phyloP scores from a whole-genome alignment of 2,113 vertebrate species.

The Coptodon bakossiorum region DNA sequence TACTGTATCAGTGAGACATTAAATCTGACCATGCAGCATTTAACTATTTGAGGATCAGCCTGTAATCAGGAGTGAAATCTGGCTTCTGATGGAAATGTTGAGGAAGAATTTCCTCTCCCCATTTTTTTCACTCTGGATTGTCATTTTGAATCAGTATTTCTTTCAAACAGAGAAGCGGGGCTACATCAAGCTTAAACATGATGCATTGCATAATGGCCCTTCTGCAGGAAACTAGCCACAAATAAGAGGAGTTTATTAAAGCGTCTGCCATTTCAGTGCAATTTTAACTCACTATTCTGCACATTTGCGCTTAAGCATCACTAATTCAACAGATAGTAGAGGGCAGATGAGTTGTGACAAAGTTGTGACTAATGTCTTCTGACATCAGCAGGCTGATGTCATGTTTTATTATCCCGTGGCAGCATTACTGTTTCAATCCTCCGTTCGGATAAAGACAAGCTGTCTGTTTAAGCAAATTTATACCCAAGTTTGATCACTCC shows the following conservation, averaged over 20 bases:
- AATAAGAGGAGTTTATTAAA: not conserved
- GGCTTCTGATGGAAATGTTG: slow-evolving; percentile 22
- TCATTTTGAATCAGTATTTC: not conserved
- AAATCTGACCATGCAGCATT: slow-evolving; percentile 67
- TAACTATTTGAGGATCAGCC: slow-evolving; percentile 56
- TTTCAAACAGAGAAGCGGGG: not conserved
- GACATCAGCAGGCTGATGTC: slow-evolving; percentile 51
- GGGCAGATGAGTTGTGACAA: slow-evolving; percentile 44
- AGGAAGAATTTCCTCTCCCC: not conserved
- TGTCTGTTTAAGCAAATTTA: not conserved
- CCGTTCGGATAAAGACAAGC: slow-evolving; percentile 22
- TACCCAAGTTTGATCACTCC: not conserved
- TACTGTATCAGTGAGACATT: slow-evolving; percentile 40
- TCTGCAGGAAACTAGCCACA: not conserved
- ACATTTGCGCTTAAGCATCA: not conserved
- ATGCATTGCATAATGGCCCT: not conserved
- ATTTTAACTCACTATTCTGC: not conserved
- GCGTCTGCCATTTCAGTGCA: not conserved
- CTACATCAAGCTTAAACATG: not conserved
- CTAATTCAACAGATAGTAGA: slow-evolving; percentile 49
- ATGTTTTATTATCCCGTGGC: slow-evolving; percentile 40
- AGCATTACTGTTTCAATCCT: not conserved
- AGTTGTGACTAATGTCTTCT: slow-evolving; percentile 52
- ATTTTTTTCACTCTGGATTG: not conserved
- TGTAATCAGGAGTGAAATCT: not conserved